Evolutionary conservation across 2,113 vertebrate species (phyloP).

Genomic region (Lethenteron camtschaticum): DNA sequence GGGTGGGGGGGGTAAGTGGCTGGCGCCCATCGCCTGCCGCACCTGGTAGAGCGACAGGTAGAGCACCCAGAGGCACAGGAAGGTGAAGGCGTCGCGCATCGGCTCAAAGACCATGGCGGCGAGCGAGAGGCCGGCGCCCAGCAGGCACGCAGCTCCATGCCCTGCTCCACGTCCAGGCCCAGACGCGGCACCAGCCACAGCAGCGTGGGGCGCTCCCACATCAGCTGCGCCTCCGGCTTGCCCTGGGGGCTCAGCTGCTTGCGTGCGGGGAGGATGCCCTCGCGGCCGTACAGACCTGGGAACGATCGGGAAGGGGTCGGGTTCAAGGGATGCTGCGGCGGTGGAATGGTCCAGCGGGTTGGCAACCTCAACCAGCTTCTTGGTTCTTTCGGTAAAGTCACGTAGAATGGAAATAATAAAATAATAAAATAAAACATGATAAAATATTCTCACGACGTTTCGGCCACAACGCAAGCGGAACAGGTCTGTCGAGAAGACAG

Average conservation of each 20-base stretch:
- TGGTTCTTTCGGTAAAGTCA: not conserved
- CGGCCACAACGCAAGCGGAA: no score
- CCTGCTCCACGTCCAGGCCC: slow-evolving; percentile 53
- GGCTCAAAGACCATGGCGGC: slow-evolving; percentile 24
- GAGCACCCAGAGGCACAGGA: slow-evolving; percentile 37
- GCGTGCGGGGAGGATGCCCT: slow-evolving; percentile 52
- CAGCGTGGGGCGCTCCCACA: slow-evolving; percentile 41
- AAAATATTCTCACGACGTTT: no score
- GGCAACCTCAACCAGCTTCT: not conserved
- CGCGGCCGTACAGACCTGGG: slow-evolving; percentile 56
- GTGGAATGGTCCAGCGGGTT: not conserved
- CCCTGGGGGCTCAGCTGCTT: slow-evolving; percentile 35
- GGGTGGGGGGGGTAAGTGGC: not conserved
- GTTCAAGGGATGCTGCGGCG: not conserved
- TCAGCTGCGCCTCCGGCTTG: slow-evolving; percentile 36
- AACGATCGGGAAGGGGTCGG: not conserved
- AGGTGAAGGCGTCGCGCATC: slow-evolving; percentile 38
- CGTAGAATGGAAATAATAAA: not conserved
- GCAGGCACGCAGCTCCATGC: slow-evolving; percentile 61
- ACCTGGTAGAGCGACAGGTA: slow-evolving; percentile 63
- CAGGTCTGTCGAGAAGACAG: no score
- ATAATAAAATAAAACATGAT: no score
- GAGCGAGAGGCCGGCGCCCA: slow-evolving; percentile 29
- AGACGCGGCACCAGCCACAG: slow-evolving; percentile 48
- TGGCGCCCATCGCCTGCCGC: not conserved